phyloP scores from a whole-genome alignment of 2,113 vertebrate species.

The Burhinus bistriatus region DNA sequence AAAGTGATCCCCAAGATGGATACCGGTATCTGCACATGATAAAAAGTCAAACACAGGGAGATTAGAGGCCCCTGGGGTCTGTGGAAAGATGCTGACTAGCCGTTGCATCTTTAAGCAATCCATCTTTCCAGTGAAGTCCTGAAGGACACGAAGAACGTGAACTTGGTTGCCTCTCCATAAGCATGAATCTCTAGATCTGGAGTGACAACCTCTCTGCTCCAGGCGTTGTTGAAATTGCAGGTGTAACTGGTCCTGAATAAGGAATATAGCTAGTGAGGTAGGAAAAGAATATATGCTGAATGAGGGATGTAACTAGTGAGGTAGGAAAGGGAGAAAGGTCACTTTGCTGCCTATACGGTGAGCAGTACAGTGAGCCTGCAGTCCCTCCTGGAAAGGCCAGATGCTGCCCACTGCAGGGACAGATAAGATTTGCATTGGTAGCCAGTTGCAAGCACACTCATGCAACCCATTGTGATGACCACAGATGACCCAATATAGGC shows the following conservation, averaged over 20 bases:
- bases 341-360: neutral
- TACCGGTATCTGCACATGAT: neutral
- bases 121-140: neutral
- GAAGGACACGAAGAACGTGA: neutral
- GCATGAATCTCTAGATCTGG: neutral
- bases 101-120: neutral
- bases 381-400: neutral
- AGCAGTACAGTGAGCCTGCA: neutral
- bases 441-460: neutral
- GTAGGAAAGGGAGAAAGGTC: neutral
- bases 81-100: neutral
- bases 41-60: neutral
- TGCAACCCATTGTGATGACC: neutral
- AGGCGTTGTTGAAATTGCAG: neutral
- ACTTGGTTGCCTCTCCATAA: neutral
- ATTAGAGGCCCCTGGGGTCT: neutral
- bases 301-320: neutral
- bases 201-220: neutral
- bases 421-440: neutral
- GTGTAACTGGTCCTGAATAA: neutral
- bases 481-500: neutral
- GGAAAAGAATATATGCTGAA: neutral
- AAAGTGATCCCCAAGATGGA: constrained; percentile 1
- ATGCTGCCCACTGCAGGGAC: neutral
- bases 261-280: neutral